Evolutionary conservation across 2,113 vertebrate genomes (phyloP).

Genomic region (Sus scrofa): T2T-Sscrofa CM000826.6:16386501-16387000

Average conservation of each 20-base stretch:
- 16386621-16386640: neutral
- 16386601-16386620: conserved; percentile 43
- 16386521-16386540: conserved; percentile 64
- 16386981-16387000: conserved; percentile 11
- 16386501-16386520: neutral
- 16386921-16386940: conserved; percentile 62
- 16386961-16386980: neutral
- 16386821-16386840: conserved; percentile 80
- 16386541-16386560: conserved; percentile 37
- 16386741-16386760: conserved; percentile 76
- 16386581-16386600: conserved; percentile 52
- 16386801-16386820: conserved; percentile 87
- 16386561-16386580: conserved; percentile 43
- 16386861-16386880: conserved; percentile 59
- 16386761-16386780: conserved; percentile 80
- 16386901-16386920: conserved; percentile 61
- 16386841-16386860: conserved; percentile 67
- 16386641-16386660: conserved; percentile 45
- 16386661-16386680: conserved; percentile 67
- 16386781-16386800: conserved; percentile 75
- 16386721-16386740: conserved; percentile 62
- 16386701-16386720: conserved; percentile 54
- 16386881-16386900: conserved; percentile 36
- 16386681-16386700: conserved; percentile 15
- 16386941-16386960: conserved; percentile 50